Evolutionary conservation across 1,140 invertebrate species (phyloP).

Genomic region (Leptestheria dahalacensis): DNA sequence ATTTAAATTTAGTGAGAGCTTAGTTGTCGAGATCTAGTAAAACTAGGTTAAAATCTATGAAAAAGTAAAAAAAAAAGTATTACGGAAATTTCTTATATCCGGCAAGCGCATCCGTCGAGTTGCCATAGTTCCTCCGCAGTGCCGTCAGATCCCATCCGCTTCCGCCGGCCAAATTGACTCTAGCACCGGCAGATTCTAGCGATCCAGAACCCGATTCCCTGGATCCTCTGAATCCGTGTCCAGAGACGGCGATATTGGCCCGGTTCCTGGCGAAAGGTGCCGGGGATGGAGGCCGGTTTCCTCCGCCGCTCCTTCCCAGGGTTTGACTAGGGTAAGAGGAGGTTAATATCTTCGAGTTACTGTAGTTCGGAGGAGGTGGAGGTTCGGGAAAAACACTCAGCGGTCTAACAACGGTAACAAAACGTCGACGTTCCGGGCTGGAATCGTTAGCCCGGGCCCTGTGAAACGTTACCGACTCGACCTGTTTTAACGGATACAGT

Average conservation of each 20-base stretch:
- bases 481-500: neutral
- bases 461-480: neutral
- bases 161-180: constrained; percentile 11
- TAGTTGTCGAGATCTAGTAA: no score
- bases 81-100: neutral
- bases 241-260: neutral
- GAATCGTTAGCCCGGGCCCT: neutral
- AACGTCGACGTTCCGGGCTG: neutral
- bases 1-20: no score
- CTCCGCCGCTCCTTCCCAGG: neutral
- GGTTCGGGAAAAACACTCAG: constrained; percentile 14
- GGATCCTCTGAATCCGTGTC: neutral
- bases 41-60: no score
- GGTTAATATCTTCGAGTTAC: neutral
- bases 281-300: neutral
- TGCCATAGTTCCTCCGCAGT: constrained; percentile 2
- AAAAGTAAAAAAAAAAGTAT: no score
- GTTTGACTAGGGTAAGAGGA: neutral
- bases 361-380: constrained; percentile 6
- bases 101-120: neutral
- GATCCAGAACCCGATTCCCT: neutral
- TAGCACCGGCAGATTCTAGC: neutral
- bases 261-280: neutral
- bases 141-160: constrained; percentile 13
- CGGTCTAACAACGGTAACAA: constrained; percentile 13